Conservation (phyloP, 2,797 vertebrate genomes). For the Hylomyscus alleni region DNA sequence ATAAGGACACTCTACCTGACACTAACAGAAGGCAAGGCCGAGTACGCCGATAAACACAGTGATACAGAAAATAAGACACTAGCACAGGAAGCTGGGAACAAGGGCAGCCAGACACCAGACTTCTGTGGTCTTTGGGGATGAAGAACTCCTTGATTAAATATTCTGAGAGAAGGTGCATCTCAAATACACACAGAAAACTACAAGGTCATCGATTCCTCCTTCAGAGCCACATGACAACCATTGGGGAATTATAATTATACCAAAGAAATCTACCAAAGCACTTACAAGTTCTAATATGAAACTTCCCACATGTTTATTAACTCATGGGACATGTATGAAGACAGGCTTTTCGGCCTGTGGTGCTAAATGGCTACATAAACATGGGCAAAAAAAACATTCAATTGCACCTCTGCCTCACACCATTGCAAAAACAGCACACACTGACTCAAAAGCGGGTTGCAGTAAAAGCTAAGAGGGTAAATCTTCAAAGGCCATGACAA, state of each 20-base stretch:
- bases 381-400: slow-evolving; percentile 6
- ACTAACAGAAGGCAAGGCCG: background rate
- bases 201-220: slow-evolving; percentile 36
- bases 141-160: background rate
- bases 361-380: background rate
- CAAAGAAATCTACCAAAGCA: slow-evolving; percentile 29
- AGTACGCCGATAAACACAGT: background rate
- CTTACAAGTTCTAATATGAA: slow-evolving; percentile 9
- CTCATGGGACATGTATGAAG: background rate
- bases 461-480: background rate
- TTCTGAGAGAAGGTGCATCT: background rate
- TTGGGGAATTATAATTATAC: background rate
- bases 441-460: background rate
- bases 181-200: slow-evolving; percentile 6
- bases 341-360: slow-evolving; percentile 50
- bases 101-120: background rate
- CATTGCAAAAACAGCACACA: background rate
- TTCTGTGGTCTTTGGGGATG: background rate
- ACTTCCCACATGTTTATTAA: slow-evolving; percentile 17
- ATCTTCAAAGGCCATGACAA: background rate
- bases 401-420: background rate
- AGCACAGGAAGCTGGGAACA: background rate
- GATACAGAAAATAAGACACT: background rate
- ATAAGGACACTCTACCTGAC: background rate
- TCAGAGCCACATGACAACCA: background rate